Percentiles rank a stretch among this genome's conserved stretches.
These are phyloP conservation scores for Henricia sp. DNA, from an alignment of 53 echinoderm and acorn worm genomes.

Conservation along the genomic window DNA sequence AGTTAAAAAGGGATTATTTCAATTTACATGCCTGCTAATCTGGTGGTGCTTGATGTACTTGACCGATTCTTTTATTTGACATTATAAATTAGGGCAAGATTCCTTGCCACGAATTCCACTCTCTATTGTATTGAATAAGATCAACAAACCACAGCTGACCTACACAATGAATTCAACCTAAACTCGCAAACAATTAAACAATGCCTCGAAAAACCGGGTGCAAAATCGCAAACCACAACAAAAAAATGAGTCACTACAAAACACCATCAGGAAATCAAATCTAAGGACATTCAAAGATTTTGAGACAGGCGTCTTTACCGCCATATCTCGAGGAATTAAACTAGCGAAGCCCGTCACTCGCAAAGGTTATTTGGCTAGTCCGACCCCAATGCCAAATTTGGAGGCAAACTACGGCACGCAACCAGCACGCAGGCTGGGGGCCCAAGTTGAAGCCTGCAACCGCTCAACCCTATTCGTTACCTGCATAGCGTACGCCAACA, in stretches of 20 bases:
- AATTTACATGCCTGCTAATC: too few species aligned
- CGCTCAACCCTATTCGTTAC: not conserved
- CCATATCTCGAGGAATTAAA: not conserved
- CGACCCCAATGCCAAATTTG: constrained; percentile 74
- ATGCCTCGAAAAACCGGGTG: constrained; percentile 26
- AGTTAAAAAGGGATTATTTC: too few species aligned
- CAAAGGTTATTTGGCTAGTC: constrained; percentile 15
- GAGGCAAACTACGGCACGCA: constrained; percentile 58
- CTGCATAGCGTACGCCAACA: constrained; percentile 16
- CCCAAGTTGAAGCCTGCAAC: constrained; percentile 32
- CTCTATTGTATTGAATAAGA: not conserved
- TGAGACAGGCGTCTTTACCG: not conserved
- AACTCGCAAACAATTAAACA: constrained; percentile 41
- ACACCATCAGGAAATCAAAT: constrained; percentile 4
- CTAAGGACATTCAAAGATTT: not conserved
- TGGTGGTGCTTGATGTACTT: too few species aligned
- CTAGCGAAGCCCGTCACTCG: constrained; percentile 2
- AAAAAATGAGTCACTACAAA: constrained; percentile 46
- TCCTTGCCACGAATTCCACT: constrained; percentile 1
- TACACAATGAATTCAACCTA: too few species aligned
- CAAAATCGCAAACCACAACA: constrained; percentile 42
- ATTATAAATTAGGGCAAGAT: not conserved
- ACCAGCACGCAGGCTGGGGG: constrained; percentile 44
- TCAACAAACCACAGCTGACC: not conserved
- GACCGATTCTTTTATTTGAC: too few species aligned